Conservation (phyloP, 2,888 invertebrate genomes). For the Tetramorium bicarinatum region DNA sequence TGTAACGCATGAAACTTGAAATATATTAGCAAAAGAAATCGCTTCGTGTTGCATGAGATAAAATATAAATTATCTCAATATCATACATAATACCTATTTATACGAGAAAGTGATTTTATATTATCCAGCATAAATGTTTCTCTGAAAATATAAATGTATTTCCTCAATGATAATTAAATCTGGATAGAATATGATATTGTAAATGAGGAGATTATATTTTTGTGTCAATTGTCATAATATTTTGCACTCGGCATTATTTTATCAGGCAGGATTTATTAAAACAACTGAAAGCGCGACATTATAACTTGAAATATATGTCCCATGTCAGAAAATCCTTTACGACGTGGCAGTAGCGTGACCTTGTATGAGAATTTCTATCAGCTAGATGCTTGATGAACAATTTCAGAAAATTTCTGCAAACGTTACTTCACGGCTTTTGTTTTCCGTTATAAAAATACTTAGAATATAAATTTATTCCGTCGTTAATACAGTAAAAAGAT, state of each 20-base stretch:
- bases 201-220: background rate
- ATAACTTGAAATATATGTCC: slow-evolving; percentile 6
- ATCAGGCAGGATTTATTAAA: slow-evolving; percentile 7
- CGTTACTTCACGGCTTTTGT: background rate
- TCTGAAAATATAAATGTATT: background rate
- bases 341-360: slow-evolving; percentile 16
- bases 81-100: background rate
- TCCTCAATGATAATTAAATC: background rate
- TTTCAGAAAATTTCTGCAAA: slow-evolving; percentile 14
- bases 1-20: background rate
- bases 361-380: slow-evolving; percentile 28
- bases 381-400: background rate
- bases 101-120: background rate
- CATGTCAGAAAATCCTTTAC: slow-evolving; percentile 21
- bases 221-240: background rate
- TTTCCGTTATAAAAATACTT: slow-evolving; percentile 2
- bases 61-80: background rate
- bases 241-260: background rate
- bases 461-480: background rate
- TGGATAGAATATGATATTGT: background rate
- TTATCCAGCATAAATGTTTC: background rate
- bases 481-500: too few relatives aligned
- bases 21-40: too few relatives aligned
- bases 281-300: background rate
- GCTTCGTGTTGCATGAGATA: background rate